Evolutionary conservation across 2,888 invertebrate species (phyloP), one percentile per base, ranked within the genome.

Genomic region (Synanthedon andrenaeformis): DNA sequence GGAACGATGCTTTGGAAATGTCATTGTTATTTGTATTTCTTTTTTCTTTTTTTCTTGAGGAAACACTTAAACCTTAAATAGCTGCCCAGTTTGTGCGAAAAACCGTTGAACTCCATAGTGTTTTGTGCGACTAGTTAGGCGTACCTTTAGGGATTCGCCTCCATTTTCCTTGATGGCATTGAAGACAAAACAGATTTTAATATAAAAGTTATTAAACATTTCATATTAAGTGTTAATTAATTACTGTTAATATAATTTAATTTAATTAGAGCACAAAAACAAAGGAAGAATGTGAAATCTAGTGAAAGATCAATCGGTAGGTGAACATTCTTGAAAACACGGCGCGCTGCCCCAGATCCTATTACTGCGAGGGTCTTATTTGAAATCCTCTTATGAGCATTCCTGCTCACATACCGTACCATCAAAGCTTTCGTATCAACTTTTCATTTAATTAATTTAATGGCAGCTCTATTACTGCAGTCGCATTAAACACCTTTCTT

Each of bases 351-450:
- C 23, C 49, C 12, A 49, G 49, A 12, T 45, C 45, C 45, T 3
- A 14, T 45, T 45, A 45, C 49, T 17, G 49, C 13, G 23, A 49
- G 23, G 23, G 17, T 49, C 49, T 23, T 23, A 49, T 49, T 49
- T 23, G 49, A 49, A 45, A 23, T 23, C 49, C 49, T 49, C 41
- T 23, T 52, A 42, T 52, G 41, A 52, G 41, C 35, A 48, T 49
- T 23, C 48, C 48, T 48, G 49, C 35, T 35, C 49, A 52, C 52
- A 52, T 49, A 41, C 52, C 52, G 49, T 49, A n/a, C n/a, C 52
- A n/a, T 49, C 52, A 52, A 52, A 52, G 45, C 13, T 3, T 23
- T 17, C 13, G 3, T 23, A 42, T 45, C 42, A 45, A 52, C 52
- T 52, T 52, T 51, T 23, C 23, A 23, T 23, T 45, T 13, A 19